Percentiles rank a stretch among this genome's conserved stretches.
Conservation (phyloP, 2,113 vertebrate species). For the Cairina moschata region DNA sequence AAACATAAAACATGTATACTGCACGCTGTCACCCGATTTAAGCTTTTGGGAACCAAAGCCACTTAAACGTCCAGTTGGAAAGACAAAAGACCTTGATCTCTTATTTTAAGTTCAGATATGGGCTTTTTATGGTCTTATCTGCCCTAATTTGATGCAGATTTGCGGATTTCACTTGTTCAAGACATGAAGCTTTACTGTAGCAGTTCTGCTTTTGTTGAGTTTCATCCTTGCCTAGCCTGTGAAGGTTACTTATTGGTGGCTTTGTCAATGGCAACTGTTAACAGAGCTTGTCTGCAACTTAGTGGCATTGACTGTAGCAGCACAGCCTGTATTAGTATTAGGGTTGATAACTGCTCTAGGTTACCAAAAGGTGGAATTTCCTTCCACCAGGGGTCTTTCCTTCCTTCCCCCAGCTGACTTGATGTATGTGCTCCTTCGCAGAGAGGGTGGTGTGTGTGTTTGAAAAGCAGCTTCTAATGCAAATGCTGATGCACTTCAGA, state of each 20-base stretch:
- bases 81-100: background rate
- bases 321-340: accelerated
- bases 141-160: background rate
- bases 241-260: background rate
- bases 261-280: background rate
- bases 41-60: background rate
- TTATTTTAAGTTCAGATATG: background rate
- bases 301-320: background rate
- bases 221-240: background rate
- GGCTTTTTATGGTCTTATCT: background rate
- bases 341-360: background rate
- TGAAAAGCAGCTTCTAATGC: background rate
- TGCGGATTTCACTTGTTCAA: background rate
- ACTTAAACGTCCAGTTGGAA: background rate
- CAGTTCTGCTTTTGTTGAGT: background rate
- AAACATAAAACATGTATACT: background rate
- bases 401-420: background rate
- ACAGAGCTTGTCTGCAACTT: background rate
- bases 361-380: background rate
- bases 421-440: background rate
- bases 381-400: background rate
- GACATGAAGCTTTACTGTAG: background rate
- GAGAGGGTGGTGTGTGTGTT: background rate
- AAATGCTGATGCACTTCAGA: background rate
- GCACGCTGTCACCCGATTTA: background rate